Conservation (phyloP, 1,140 invertebrate genomes). For the Drosophila willistoni region DNA sequence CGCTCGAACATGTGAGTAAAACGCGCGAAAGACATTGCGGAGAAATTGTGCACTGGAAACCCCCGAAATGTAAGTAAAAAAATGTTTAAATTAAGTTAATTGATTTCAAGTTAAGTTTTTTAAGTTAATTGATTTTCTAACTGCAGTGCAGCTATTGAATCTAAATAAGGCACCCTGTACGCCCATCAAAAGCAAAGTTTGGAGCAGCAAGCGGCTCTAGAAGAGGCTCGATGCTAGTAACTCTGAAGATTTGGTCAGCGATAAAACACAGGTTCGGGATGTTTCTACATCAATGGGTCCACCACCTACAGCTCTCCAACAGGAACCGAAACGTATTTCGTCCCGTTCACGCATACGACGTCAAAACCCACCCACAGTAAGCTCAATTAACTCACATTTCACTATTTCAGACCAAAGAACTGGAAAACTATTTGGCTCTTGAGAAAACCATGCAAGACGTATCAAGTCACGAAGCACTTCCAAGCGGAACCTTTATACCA, state of each 20-base stretch:
- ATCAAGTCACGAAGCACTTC: not conserved
- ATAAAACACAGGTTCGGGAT: not conserved
- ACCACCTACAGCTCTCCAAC: not conserved
- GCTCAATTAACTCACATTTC: not conserved
- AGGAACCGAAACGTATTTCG: not conserved
- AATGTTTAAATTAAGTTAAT: too few relatives aligned
- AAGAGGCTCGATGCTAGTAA: conserved; percentile 17
- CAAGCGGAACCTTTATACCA: conserved; percentile 64
- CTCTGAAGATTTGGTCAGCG: not conserved
- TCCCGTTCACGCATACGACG: not conserved
- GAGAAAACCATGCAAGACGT: conserved; percentile 29
- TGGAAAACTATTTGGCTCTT: too few relatives aligned
- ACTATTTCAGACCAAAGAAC: not conserved
- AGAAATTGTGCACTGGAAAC: too few relatives aligned
- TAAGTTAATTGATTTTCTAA: too few relatives aligned
- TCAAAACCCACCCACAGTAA: conserved; percentile 17
- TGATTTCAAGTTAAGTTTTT: too few relatives aligned
- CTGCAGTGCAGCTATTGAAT: too few relatives aligned
- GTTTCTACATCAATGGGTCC: not conserved
- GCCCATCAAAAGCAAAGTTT: conserved; percentile 10
- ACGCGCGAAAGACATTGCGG: too few relatives aligned
- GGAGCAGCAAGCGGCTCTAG: conserved; percentile 34
- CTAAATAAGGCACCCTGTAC: too few relatives aligned
- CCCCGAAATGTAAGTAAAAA: too few relatives aligned
- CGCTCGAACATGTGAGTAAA: too few relatives aligned